Base-by-base conservation (phyloP, 1,140 invertebrate genomes). In the Stegodyphus mimosarum region DNA sequence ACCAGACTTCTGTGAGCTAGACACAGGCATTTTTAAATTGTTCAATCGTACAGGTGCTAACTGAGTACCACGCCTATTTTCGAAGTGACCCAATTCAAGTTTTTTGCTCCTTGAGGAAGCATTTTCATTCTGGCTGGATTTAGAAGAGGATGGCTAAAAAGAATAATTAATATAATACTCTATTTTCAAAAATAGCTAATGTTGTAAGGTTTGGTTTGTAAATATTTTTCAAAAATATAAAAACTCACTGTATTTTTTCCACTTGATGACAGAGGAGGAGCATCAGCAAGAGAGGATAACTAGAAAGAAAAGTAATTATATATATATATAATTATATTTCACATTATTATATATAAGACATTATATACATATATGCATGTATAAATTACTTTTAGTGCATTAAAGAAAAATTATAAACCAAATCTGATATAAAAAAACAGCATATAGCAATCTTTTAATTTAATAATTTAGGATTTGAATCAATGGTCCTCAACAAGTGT, bases 231-330 rank as follows among this genome's bases (percentile, higher is more conserved):
- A 33, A 33, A 67, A 67, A 18, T 67, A 15, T 67, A 2, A 33
- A 63, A 17, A 73, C 73, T 75, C 72, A 75, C 72, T n/a, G 64
- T 75, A 69, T 55, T 48, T 75, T 76, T 75, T 7, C 51, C 72
- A 84, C 73, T 84, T 75, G 81, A 55, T 15, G 71, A 74, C 9
- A 84, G 33, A 11, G 71, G 50, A 48, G 81, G 81, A 18, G 81
- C 81, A 84, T 84, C 72, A 75, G 81, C 63, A 15, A 84, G 73
- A 51, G 81, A 84, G 7, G 81, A 84, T 48, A 84, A 73, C 81
- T 84, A 74, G 11, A 72, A 52, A 67, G 6, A 67, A 33, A 33
- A 33, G 33, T 33, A 33, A 33, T 33, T 1, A n/a, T n/a, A n/a
- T n/a, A n/a, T n/a, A n/a, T n/a, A n/a, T n/a, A n/a, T n/a, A n/a